Conservation (phyloP, 2,797 vertebrate genomes). For the Phoeniculus purpureus region DNA sequence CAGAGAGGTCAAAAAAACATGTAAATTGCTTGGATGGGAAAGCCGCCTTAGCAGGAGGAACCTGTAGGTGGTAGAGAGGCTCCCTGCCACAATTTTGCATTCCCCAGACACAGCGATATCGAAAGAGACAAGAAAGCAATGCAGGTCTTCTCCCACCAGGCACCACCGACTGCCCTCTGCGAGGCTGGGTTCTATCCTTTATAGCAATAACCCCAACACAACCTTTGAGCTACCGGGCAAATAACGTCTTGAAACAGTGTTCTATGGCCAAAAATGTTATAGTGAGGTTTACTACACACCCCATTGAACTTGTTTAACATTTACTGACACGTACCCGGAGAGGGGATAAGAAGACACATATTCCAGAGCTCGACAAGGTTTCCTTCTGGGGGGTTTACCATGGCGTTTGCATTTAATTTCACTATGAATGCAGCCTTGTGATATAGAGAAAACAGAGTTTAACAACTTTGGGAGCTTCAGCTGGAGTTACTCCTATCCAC, state of each 20-base stretch:
- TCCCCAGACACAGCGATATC: background rate
- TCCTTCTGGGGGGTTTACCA: background rate
- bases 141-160: background rate
- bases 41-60: constrained; percentile 37
- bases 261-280: background rate
- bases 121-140: constrained; percentile 30
- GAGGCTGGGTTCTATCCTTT: background rate
- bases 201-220: background rate
- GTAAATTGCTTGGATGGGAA: constrained; percentile 55
- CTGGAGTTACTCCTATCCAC: background rate
- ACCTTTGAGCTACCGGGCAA: background rate
- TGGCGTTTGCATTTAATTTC: background rate
- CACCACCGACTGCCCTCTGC: background rate
- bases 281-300: background rate
- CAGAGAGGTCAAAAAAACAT: constrained; percentile 43
- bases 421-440: background rate
- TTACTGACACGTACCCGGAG: background rate
- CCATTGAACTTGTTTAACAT: background rate
- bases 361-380: background rate
- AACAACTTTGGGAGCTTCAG: background rate
- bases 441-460: background rate
- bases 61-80: constrained; percentile 39
- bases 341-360: background rate
- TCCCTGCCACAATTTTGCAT: constrained; percentile 38
- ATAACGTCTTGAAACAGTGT: background rate